A percentile compares a stretch with the other conserved stretches of the same genome.
Conservation (phyloP, 1,140 invertebrate genomes). For the Dermatophagoides farinae region DNA sequence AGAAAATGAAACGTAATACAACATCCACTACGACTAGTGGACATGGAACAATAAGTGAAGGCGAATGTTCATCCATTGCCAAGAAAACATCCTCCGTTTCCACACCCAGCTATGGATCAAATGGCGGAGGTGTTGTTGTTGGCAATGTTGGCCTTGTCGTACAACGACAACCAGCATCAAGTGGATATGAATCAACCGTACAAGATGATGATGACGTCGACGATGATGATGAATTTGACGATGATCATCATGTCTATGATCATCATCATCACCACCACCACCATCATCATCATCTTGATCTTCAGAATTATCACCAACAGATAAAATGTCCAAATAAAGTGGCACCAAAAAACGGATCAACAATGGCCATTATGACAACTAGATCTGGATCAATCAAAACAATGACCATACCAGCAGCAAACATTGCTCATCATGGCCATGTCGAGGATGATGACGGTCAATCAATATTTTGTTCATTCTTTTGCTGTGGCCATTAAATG, state of each 20-base stretch:
- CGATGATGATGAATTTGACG: neutral
- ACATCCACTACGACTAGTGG: slow-evolving; percentile 13
- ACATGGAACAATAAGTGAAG: slow-evolving; percentile 13
- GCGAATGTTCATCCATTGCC: slow-evolving; percentile 3
- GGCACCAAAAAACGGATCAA: too few species aligned
- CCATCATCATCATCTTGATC: too few species aligned
- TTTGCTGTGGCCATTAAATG: too few species aligned
- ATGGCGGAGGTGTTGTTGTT: neutral
- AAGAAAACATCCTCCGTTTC: neutral
- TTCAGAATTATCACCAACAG: too few species aligned
- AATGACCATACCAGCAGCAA: too few species aligned
- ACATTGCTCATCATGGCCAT: too few species aligned
- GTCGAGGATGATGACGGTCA: too few species aligned
- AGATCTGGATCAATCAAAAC: too few species aligned
- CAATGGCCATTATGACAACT: too few species aligned
- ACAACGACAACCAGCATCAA: slow-evolving; percentile 6
- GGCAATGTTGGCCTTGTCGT: neutral
- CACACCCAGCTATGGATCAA: neutral
- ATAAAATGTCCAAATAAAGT: too few species aligned
- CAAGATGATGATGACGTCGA: slow-evolving; percentile 9
- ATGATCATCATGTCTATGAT: neutral
- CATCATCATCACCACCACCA: too few species aligned
- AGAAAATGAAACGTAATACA: slow-evolving; percentile 9
- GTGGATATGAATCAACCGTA: slow-evolving; percentile 13
- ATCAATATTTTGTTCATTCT: too few species aligned